These are phyloP conservation scores for Xenopus borealis DNA, from an alignment of 2,113 vertebrate species.

Conservation along the genomic window DNA sequence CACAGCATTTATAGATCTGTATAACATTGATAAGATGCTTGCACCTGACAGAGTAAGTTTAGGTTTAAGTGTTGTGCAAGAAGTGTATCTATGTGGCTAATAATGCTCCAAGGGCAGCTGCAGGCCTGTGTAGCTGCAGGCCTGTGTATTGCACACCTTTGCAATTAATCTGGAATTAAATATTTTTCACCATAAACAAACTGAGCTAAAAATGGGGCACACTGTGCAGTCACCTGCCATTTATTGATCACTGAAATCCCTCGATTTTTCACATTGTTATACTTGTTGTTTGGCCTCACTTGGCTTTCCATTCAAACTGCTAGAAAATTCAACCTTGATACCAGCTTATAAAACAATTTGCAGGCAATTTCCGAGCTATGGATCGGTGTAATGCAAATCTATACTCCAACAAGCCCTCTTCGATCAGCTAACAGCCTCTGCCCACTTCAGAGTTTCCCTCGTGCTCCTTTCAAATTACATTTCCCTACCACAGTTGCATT, in stretches of 20 bases:
- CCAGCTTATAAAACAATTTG: constrained; percentile 18
- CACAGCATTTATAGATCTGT: too few relatives aligned
- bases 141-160: neutral
- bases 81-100: neutral
- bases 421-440: constrained; percentile 4
- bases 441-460: constrained; percentile 1
- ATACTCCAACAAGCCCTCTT: constrained; percentile 8
- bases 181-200: neutral
- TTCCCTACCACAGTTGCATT: neutral
- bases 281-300: neutral
- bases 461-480: constrained; percentile 3
- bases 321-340: constrained; percentile 10
- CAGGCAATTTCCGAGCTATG: neutral
- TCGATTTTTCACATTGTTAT: neutral
- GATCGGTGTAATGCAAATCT: constrained; percentile 9
- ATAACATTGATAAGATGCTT: too few relatives aligned
- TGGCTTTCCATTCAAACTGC: constrained; percentile 7
- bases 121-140: neutral
- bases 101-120: neutral
- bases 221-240: neutral
- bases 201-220: too few relatives aligned
- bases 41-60: too few relatives aligned
- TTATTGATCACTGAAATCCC: neutral
- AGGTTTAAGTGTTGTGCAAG: too few relatives aligned
- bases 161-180: neutral